phyloP scores from a whole-genome alignment of 2,888 invertebrate species.

The Scaptomyza parva region DNA sequence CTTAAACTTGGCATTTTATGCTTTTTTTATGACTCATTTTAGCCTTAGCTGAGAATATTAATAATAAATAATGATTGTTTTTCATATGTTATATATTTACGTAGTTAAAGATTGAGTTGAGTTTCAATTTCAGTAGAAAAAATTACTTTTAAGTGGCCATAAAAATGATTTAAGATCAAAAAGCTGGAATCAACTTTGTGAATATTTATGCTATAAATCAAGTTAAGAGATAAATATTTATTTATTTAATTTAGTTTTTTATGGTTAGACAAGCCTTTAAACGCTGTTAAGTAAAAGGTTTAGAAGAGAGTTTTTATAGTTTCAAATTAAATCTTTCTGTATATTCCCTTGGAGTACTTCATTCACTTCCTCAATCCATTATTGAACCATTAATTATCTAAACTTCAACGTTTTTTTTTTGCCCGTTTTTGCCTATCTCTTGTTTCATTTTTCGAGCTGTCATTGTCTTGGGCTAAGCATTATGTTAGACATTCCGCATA shows the following conservation, averaged over 20 bases:
- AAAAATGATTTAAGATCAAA: neutral
- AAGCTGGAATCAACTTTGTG: neutral
- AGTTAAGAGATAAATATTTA: no score
- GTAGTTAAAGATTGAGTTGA: no score
- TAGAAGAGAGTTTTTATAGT: no score
- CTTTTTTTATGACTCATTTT: constrained; percentile 65
- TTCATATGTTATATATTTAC: no score
- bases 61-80: no score
- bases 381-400: neutral
- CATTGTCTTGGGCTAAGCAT: constrained; percentile 26
- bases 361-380: neutral
- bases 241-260: no score
- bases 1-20: constrained; percentile 42
- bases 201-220: no score
- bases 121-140: no score
- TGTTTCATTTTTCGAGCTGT: constrained; percentile 3
- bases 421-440: neutral
- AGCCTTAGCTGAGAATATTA: neutral
- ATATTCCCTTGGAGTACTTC: no score
- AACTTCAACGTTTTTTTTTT: constrained; percentile 1
- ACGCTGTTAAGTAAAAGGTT: neutral
- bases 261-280: no score
- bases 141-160: neutral
- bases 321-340: no score
- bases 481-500: constrained; percentile 36